Evolutionary conservation across 2,113 vertebrate species (phyloP), one percentile per base, ranked within the genome.

Genomic region (Onychostruthus taczanowskii): DNA sequence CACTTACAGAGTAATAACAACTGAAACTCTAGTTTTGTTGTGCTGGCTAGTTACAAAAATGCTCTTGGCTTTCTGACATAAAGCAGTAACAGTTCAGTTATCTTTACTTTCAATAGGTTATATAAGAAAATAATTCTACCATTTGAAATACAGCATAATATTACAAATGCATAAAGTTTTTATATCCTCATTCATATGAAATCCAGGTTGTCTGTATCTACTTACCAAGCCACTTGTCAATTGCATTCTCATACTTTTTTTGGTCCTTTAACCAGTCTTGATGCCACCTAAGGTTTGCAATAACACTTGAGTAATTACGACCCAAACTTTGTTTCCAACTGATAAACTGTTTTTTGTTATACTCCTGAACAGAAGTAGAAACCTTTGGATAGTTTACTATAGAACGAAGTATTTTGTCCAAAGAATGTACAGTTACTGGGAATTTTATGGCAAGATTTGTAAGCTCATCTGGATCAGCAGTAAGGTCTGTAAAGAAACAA

Each of bases 251-350:
- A 8, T 98, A 98, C 64, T 95, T 96, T 46, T 87, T 82, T 4
- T 86, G 96, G 87, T 98, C 94, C 90, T 98, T 98, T 89, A 98
- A 97, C 99, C 99, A 99, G 94, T 99, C 99, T n/a, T 97, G 80
- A 94, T 99, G 98, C 99, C 99, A 99, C 64, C 99, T 98, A 44
- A 99, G 98, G 87, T 98, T 98, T 33, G 98, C 98, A 89, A 99
- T 99, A 62, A 98, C 94, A 55, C 96, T 95, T 64, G 98, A 98
- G 92, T 99, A 99, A 97, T 99, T 98, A 46, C 92, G 96, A 33
- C 98, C 98, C 75, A 98, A 31, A 87, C 97, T 98, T 77, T 96
- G 81, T 77, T 97, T 98, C 99, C 99, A 99, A 6, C 66, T 96
- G 80, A 96, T 67, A 93, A 99, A 99, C 89, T 98, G 92, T 62